phyloP scores from a whole-genome alignment of 1,140 invertebrate genomes.

The Bombyx mori region DNA sequence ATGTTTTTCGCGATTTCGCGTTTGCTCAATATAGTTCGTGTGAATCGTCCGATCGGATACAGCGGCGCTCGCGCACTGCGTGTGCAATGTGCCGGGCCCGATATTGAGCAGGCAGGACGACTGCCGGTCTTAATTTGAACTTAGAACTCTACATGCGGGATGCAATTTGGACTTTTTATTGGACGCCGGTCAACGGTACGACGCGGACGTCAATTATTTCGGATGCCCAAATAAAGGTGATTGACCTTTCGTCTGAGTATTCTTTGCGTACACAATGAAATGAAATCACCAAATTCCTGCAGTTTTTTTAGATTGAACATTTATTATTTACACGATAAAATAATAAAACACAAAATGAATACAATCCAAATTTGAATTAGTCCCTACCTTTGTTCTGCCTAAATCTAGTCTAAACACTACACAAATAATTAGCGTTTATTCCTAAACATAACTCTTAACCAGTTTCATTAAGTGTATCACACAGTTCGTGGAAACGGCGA shows the following conservation, averaged over 20 bases:
- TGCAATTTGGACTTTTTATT: slow-evolving; percentile 42
- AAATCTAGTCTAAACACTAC: no score
- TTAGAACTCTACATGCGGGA: slow-evolving; percentile 32
- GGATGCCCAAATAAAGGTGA: slow-evolving; percentile 21
- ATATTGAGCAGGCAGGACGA: slow-evolving; percentile 26
- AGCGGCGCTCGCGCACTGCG: slow-evolving; percentile 48
- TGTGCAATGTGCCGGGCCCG: slow-evolving; percentile 5
- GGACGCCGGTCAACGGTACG: slow-evolving; percentile 17
- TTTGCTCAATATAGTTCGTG: slow-evolving; percentile 16
- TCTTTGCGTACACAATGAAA: neutral
- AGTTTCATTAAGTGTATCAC: no score
- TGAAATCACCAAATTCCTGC: neutral
- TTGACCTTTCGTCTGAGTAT: slow-evolving; percentile 22
- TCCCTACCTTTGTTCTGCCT: no score
- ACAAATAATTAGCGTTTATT: no score
- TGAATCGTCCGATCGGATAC: slow-evolving; percentile 42
- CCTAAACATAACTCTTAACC: no score
- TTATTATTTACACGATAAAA: neutral
- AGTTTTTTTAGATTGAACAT: neutral
- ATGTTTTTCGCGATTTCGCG: slow-evolving; percentile 25
- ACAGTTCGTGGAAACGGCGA: no score
- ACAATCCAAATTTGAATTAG: no score
- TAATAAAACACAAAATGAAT: no score
- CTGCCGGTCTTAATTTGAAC: slow-evolving; percentile 38
- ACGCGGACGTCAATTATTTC: slow-evolving; percentile 29